Percentiles rank a stretch among this genome's conserved stretches.
Evolutionary conservation across 2,113 vertebrate genomes (phyloP).

Genomic region (Abramis brama): DNA sequence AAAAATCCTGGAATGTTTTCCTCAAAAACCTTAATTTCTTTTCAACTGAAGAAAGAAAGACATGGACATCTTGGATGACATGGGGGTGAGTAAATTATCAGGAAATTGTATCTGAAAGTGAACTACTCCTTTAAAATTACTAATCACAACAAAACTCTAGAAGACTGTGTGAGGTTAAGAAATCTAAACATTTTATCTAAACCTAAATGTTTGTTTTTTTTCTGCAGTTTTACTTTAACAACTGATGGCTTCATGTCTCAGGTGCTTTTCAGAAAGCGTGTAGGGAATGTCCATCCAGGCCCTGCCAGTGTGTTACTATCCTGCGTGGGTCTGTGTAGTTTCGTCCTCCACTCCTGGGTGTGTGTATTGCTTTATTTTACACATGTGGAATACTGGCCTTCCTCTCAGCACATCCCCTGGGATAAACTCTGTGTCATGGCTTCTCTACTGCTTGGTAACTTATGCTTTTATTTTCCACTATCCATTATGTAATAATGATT

Average conservation of each 20-base stretch:
- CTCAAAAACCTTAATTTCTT: too few relatives aligned
- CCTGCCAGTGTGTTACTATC: slow-evolving; percentile 54
- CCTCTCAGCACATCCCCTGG: slow-evolving; percentile 56
- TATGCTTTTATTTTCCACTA: neutral
- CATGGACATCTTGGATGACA: too few relatives aligned
- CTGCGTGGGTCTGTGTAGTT: slow-evolving; percentile 57
- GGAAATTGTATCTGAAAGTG: too few relatives aligned
- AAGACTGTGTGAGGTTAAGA: neutral
- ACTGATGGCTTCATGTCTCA: slow-evolving; percentile 20
- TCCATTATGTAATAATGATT: neutral
- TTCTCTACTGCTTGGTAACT: slow-evolving; percentile 58
- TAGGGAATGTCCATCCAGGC: slow-evolving; percentile 47
- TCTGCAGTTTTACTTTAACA: neutral
- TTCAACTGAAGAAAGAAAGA: too few relatives aligned
- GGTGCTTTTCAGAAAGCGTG: slow-evolving; percentile 61
- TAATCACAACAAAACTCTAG: neutral
- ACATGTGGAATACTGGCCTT: slow-evolving; percentile 63
- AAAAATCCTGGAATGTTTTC: too few relatives aligned
- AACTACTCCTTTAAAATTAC: neutral
- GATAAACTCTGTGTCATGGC: slow-evolving; percentile 55
- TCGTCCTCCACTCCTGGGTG: slow-evolving; percentile 62
- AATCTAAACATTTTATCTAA: neutral
- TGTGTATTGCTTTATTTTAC: slow-evolving; percentile 62
- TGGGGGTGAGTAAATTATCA: too few relatives aligned
- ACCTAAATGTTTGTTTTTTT: neutral